Evolutionary conservation across 2,797 vertebrate species (phyloP), one percentile per base, ranked within the genome.

Genomic region (Glossophaga mutica): DNA sequence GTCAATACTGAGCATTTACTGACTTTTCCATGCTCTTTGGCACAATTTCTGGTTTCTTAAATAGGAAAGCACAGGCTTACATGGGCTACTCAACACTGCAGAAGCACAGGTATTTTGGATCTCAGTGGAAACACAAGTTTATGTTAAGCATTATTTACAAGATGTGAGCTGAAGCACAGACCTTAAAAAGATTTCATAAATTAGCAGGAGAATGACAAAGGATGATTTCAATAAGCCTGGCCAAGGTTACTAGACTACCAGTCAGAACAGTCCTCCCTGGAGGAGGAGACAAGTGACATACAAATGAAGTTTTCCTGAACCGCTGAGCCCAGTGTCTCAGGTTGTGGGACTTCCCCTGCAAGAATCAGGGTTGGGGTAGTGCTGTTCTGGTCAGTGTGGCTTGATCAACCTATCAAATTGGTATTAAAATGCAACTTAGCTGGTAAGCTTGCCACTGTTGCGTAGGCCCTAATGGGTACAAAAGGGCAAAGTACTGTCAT

Each of bases 1-100:
- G 96, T 97, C 96, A 97, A 96, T 97, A 97, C 14, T 91, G 96
- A 97, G 94, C 78, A 95, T 95, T 95, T 94, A 88, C 90, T 92
- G 94, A 92, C 44, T 91, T 97, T 92, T 94, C 91, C 73, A 52
- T 91, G 95, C 32, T 98, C 98, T 98, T 98, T 99, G 98, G 98
- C 98, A 98, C 97, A 19, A 87, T 97, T 98, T 92, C 96, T 97
- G 55, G 71, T 92, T 97, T 95, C 90, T 96, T 97, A 94, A 96
- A 96, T 97, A 97, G 18, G 97, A 98, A 98, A 98, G 62, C 88
- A 50, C 87, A 97, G 94, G 67, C 94, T 6, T 97, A 77, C 97
- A 95, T 68, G 0, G 16, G 96, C 59, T 95, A 65, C 62, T 88
- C 90, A 98, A 76, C 52, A 96, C 87, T 96, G 94, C 67, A 96